phyloP scores from a whole-genome alignment of 2,797 vertebrate species.

The Numenius phaeopus region DNA sequence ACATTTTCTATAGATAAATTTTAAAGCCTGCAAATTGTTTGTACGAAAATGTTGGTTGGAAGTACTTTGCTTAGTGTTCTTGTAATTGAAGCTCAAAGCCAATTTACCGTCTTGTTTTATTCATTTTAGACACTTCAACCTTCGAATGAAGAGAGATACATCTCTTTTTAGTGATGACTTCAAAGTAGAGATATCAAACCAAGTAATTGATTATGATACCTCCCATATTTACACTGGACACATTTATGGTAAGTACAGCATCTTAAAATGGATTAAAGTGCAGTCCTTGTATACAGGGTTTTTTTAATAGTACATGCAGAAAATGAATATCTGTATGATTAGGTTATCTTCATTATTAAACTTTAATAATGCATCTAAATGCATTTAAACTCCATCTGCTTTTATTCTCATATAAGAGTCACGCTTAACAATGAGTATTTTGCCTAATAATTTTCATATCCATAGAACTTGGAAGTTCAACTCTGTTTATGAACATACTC shows the following conservation, averaged over 20 bases:
- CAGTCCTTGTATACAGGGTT: background rate
- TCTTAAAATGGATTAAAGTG: background rate
- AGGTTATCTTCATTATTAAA: background rate
- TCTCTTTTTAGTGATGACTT: slow-evolving; percentile 91
- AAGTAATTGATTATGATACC: slow-evolving; percentile 86
- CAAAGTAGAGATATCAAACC: slow-evolving; percentile 89
- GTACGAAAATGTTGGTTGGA: background rate
- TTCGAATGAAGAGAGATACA: slow-evolving; percentile 93
- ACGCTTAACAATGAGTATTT: background rate
- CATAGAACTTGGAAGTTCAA: background rate
- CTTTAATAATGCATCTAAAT: background rate
- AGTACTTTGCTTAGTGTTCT: background rate
- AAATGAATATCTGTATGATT: background rate
- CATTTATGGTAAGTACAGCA: slow-evolving; percentile 88
- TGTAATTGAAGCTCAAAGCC: background rate
- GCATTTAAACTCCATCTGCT: background rate
- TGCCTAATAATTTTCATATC: background rate
- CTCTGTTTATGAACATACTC: background rate
- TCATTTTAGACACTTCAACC: slow-evolving; percentile 89
- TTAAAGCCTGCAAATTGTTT: background rate
- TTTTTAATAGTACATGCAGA: background rate
- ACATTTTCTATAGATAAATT: background rate
- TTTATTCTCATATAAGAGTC: background rate
- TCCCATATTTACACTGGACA: slow-evolving; percentile 98
- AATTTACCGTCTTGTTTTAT: background rate